Percentiles rank a stretch among this genome's conserved stretches.
phyloP scores from a whole-genome alignment of 2,888 invertebrate species.

The Caenorhabditis japonica region DNA sequence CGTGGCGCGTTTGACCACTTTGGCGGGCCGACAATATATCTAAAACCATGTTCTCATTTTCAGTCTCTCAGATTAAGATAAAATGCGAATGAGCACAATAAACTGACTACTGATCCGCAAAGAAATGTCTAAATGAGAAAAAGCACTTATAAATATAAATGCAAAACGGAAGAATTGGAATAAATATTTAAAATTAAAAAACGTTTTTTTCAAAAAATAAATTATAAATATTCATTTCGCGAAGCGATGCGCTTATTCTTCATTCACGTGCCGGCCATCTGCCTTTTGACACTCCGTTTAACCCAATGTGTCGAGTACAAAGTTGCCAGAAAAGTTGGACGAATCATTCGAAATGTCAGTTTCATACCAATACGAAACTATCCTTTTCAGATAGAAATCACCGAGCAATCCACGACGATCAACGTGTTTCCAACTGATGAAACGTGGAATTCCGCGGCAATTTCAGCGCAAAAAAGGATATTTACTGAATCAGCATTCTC shows the following conservation, averaged over 20 bases:
- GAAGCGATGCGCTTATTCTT: not conserved
- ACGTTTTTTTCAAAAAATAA: too few relatives aligned
- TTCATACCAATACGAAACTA: too few relatives aligned
- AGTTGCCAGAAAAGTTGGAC: slow-evolving; percentile 6
- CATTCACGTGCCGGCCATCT: slow-evolving; percentile 2
- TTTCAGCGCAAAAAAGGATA: not conserved
- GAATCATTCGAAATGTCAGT: not conserved
- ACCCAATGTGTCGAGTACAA: slow-evolving; percentile 1
- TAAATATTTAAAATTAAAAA: too few relatives aligned
- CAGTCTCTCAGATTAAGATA: too few relatives aligned
- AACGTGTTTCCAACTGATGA: slow-evolving; percentile 18
- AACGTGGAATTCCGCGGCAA: slow-evolving; percentile 19
- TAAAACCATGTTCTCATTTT: too few relatives aligned
- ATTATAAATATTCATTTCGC: slow-evolving; percentile 5
- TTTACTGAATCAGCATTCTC: slow-evolving; percentile 12
- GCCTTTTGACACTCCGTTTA: not conserved
- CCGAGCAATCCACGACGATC: slow-evolving; percentile 2
- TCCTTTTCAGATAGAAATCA: slow-evolving; percentile 3
- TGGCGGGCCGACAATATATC: too few relatives aligned
- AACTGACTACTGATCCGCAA: too few relatives aligned
- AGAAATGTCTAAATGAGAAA: too few relatives aligned
- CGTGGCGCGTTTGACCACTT: too few relatives aligned
- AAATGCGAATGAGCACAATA: too few relatives aligned
- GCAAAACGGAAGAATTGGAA: too few relatives aligned
- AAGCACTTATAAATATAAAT: too few relatives aligned